phyloP scores from a whole-genome alignment of 2,797 vertebrate genomes.

The Orientallactaga sibirica region DNA sequence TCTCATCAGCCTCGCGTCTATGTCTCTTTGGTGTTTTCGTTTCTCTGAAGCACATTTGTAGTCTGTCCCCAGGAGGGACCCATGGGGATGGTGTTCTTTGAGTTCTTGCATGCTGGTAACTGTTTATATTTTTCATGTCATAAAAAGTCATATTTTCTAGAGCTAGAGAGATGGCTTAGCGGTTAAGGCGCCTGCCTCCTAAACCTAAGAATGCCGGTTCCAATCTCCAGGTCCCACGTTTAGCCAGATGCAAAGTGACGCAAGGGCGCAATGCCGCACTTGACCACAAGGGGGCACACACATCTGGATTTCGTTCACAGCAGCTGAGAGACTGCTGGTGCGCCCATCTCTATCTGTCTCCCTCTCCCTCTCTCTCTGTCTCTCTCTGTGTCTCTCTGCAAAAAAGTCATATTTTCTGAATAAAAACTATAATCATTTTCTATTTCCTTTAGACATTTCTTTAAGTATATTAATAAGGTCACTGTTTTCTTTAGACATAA shows the following conservation, averaged over 20 bases:
- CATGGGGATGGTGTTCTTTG: slow-evolving; percentile 38
- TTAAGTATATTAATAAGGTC: slow-evolving; percentile 64
- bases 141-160: slow-evolving; percentile 56
- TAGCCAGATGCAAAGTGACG: too few relatives aligned
- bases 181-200: too few relatives aligned
- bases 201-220: too few relatives aligned
- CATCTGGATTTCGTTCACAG: too few relatives aligned
- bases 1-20: background rate
- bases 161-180: too few relatives aligned
- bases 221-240: too few relatives aligned
- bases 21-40: slow-evolving; percentile 39
- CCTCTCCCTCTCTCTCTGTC: too few relatives aligned
- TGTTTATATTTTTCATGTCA: slow-evolving; percentile 56
- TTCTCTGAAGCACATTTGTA: slow-evolving; percentile 53
- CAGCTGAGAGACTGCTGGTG: too few relatives aligned
- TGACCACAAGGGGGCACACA: too few relatives aligned
- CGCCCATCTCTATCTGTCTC: too few relatives aligned
- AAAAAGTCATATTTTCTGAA: slow-evolving; percentile 59
- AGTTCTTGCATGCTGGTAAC: slow-evolving; percentile 59
- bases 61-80: slow-evolving; percentile 29
- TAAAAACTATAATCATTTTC: slow-evolving; percentile 24
- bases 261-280: too few relatives aligned
- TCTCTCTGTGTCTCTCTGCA: too few relatives aligned
- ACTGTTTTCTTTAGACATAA: slow-evolving; percentile 44
- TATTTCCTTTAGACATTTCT: slow-evolving; percentile 58